These are phyloP conservation scores for Bombyx mandarina DNA, from an alignment of 1,140 invertebrate genomes.

Conservation along the genomic window DNA sequence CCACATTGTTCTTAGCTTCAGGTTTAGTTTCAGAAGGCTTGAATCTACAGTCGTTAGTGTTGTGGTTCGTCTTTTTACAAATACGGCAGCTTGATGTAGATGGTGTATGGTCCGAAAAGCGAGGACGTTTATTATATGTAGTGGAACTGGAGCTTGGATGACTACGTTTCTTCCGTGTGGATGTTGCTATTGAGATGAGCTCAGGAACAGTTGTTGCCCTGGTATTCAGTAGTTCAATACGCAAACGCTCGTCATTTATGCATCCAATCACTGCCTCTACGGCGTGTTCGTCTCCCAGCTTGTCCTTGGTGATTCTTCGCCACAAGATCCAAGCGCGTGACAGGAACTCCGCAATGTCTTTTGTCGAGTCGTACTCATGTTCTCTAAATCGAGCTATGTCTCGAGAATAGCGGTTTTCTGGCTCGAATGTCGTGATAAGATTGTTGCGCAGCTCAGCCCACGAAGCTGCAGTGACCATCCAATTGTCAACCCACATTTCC, in stretches of 20 bases:
- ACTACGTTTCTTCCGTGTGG: not conserved
- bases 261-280: not conserved
- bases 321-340: not conserved
- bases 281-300: not conserved
- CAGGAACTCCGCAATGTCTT: not conserved
- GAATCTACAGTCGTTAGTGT: not conserved
- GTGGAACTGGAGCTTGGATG: not conserved
- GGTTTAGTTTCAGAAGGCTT: not conserved
- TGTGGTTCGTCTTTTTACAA: constrained; percentile 1
- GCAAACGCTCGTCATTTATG: not conserved
- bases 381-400: no score
- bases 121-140: not conserved
- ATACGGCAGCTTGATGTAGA: not conserved
- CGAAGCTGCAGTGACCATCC: no score
- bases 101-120: not conserved
- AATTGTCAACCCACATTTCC: no score
- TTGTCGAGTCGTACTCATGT: not conserved
- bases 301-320: not conserved
- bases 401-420: no score
- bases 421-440: no score
- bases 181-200: not conserved
- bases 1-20: not conserved
- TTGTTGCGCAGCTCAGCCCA: no score
- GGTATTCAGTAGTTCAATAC: not conserved
- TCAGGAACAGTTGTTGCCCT: not conserved